Base-by-base conservation (phyloP, 2,113 vertebrate genomes). In the Sinocyclocheilus maitianheensis region DNA sequence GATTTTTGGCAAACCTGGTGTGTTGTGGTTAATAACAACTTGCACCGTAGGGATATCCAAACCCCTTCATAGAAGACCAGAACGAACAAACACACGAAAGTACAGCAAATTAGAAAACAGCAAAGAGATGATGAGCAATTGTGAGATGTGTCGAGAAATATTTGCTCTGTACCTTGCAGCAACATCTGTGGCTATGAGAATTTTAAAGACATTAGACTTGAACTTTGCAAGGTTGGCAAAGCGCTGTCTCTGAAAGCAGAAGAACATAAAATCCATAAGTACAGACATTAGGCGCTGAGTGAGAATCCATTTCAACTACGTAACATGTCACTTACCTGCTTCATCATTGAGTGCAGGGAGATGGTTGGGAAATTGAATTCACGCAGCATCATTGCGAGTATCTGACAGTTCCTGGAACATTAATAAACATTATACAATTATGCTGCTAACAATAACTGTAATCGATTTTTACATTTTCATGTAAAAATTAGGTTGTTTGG, bases 331-430 rank as follows among this genome's bases (percentile, higher is more conserved):
- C 37, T 22, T 87, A 97, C 98, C 96, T 99, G 98, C 51, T 98
- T 99, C 98, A 99, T 97, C 97, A 97, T 97, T 58, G 98, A 99
- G 72, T 99, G 98, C 78, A 99, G 93, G 0, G 95, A 96, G 46
- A 99, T 94, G 0, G 96, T 93, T 0, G 96, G 97, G 60, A 99
- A 99, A 62, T 5, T 94, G 90, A 94, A 98, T n/a, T 92, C 94
- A 2, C 93, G 95, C 4, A 99, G 94, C 97, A 99, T 99, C 98
- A 99, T 98, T 72, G 96, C 97, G 78, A 99, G 91, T 77, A 99
- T 92, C 84, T 99, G 97, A 87, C 97, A 99, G 90, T 93, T 96
- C 90, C 98, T 99, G 81, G 43, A 87, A 34, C n/a, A 90, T 34
- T 18, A 1, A 55, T 18, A 55, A 18, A 55, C 16, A 20, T 55